These are phyloP conservation scores for Buathra laborator DNA, from an alignment of 2,888 invertebrate species.

Conservation along the genomic window DNA sequence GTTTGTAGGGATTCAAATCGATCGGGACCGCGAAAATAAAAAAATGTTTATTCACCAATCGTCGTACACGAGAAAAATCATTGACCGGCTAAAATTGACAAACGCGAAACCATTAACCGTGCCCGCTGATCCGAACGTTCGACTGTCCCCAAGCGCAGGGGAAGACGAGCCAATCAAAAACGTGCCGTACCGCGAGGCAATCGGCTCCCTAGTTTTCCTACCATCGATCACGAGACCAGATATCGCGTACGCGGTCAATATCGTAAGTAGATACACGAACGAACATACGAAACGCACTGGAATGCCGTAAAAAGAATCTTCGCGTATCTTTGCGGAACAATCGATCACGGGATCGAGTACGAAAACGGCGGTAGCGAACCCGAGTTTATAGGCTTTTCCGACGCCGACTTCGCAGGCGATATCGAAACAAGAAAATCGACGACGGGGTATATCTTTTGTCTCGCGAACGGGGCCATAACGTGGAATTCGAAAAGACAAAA, in stretches of 20 bases:
- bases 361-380: too few relatives aligned
- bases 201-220: constrained; percentile 20
- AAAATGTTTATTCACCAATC: constrained; percentile 48
- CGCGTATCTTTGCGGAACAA: too few relatives aligned
- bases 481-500: too few relatives aligned
- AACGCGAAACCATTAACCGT: constrained; percentile 69
- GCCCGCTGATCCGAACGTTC: constrained; percentile 54
- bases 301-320: too few relatives aligned
- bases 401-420: too few relatives aligned
- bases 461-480: too few relatives aligned
- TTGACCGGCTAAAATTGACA: constrained; percentile 58
- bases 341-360: too few relatives aligned
- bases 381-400: too few relatives aligned
- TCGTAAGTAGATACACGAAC: too few relatives aligned
- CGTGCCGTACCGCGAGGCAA: constrained; percentile 25
- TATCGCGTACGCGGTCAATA: background rate
- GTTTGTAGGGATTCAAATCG: constrained; percentile 71
- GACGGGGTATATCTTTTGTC: too few relatives aligned
- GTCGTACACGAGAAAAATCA: constrained; percentile 45
- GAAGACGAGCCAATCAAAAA: constrained; percentile 10
- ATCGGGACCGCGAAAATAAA: constrained; percentile 46
- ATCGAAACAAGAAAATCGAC: too few relatives aligned
- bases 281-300: too few relatives aligned
- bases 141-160: background rate
- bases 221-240: constrained; percentile 1